phyloP scores from a whole-genome alignment of 2,888 invertebrate genomes.

The Argyresthia goedartella region DNA sequence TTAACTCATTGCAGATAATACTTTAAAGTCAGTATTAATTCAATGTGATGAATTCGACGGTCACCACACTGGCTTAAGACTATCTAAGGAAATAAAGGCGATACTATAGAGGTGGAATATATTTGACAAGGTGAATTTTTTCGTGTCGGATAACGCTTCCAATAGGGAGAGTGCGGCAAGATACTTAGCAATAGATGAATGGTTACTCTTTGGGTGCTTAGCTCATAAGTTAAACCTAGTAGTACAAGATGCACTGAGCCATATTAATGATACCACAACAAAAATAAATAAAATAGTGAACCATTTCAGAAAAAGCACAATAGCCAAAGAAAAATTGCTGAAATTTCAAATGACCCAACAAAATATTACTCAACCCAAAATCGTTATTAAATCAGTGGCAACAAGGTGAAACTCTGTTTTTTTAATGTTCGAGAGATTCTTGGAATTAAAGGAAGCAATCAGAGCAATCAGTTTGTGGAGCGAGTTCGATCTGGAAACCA shows the following conservation, averaged over 20 bases:
- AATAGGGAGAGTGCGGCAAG: slow-evolving; percentile 12
- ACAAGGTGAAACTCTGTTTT: slow-evolving; percentile 13
- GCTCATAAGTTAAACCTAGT: slow-evolving; percentile 15
- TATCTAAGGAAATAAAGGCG: not conserved
- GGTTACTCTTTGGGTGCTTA: slow-evolving; percentile 13
- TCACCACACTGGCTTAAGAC: not conserved
- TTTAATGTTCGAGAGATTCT: slow-evolving; percentile 12
- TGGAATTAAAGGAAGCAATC: slow-evolving; percentile 10
- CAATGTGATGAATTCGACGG: not conserved
- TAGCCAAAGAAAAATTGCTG: slow-evolving; percentile 8
- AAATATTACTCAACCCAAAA: slow-evolving; percentile 10
- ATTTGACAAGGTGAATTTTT: not conserved
- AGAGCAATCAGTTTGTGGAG: slow-evolving; percentile 8
- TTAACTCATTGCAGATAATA: too few species aligned
- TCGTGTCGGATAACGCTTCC: slow-evolving; percentile 11
- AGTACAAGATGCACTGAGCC: slow-evolving; percentile 10
- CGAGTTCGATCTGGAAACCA: slow-evolving; percentile 8
- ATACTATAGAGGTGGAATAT: not conserved
- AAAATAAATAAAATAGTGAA: slow-evolving; percentile 10
- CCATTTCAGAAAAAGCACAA: slow-evolving; percentile 11
- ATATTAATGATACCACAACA: not conserved
- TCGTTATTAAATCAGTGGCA: slow-evolving; percentile 8
- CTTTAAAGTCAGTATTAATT: not conserved
- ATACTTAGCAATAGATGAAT: slow-evolving; percentile 5
- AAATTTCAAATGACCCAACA: slow-evolving; percentile 9